Percentiles rank a stretch among this genome's conserved stretches.
These are phyloP conservation scores for Aix galericulata DNA, from an alignment of 2,113 vertebrate species.

Conservation along the genomic window DNA sequence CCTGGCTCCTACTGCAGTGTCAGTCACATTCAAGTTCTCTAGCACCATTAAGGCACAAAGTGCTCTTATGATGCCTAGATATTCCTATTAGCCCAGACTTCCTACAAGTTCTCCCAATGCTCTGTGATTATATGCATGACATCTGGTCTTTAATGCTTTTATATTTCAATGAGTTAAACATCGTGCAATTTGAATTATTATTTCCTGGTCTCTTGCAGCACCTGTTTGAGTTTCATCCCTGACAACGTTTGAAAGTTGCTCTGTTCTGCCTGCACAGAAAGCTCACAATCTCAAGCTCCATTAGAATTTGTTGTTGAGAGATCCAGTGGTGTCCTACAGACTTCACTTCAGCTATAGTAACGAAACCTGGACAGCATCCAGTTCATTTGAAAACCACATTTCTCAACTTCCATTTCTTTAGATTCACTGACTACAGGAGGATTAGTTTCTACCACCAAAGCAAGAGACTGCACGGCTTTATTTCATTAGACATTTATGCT, in stretches of 20 bases:
- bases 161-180: neutral
- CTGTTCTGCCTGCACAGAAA: conserved; percentile 29
- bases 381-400: conserved; percentile 10
- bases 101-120: neutral
- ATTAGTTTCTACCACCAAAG: neutral
- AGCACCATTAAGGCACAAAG: neutral
- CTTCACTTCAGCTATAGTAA: conserved; percentile 20
- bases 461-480: neutral
- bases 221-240: conserved; percentile 19
- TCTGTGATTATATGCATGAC: neutral
- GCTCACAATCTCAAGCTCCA: neutral
- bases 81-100: neutral
- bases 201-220: conserved; percentile 29
- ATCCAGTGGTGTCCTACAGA: neutral
- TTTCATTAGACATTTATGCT: neutral
- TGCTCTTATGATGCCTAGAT: neutral
- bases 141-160: conserved; percentile 18
- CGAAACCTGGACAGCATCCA: conserved; percentile 40
- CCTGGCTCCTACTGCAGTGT: neutral
- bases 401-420: neutral
- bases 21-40: neutral
- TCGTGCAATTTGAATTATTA: conserved; percentile 33
- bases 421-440: neutral
- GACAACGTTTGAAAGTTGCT: conserved; percentile 19
- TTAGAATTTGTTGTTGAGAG: conserved; percentile 17